Conservation (phyloP, 1,140 invertebrate genomes). For the Pentalonia nigronervosa region DNA sequence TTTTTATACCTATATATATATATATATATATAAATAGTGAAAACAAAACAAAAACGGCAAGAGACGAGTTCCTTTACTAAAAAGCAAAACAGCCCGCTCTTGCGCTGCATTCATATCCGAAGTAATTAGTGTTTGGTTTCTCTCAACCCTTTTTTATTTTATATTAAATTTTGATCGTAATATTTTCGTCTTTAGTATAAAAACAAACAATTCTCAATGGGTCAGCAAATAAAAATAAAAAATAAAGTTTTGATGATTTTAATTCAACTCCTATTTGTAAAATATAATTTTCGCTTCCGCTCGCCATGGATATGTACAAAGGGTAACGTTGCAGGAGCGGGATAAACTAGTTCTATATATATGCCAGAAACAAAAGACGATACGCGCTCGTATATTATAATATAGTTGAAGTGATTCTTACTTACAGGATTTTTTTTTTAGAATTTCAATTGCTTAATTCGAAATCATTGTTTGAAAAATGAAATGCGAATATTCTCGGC, state of each 20-base stretch:
- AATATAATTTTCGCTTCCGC: background rate
- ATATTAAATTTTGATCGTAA: conserved; percentile 42
- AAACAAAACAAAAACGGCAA: background rate
- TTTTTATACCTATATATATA: background rate
- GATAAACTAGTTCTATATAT: background rate
- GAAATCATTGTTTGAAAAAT: conserved; percentile 12
- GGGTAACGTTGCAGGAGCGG: background rate
- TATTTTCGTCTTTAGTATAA: conserved; percentile 38
- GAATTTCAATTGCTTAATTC: background rate
- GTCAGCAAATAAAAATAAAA: conserved; percentile 40
- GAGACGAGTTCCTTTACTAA: conserved; percentile 33
- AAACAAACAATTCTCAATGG: conserved; percentile 49
- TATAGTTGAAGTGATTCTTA: conserved; percentile 19
- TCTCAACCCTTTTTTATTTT: conserved; percentile 22
- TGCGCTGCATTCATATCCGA: background rate
- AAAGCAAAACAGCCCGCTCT: background rate
- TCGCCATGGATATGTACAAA: background rate
- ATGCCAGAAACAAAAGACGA: background rate
- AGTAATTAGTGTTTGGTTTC: conserved; percentile 49
- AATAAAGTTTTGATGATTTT: conserved; percentile 43
- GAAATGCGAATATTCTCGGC: too few relatives aligned
- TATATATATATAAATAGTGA: background rate
- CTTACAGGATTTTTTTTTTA: background rate
- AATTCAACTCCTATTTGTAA: conserved; percentile 12
- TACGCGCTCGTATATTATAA: background rate